Conservation (phyloP, 2,797 vertebrate species). For the Aselliscus stoliczkanus region DNA sequence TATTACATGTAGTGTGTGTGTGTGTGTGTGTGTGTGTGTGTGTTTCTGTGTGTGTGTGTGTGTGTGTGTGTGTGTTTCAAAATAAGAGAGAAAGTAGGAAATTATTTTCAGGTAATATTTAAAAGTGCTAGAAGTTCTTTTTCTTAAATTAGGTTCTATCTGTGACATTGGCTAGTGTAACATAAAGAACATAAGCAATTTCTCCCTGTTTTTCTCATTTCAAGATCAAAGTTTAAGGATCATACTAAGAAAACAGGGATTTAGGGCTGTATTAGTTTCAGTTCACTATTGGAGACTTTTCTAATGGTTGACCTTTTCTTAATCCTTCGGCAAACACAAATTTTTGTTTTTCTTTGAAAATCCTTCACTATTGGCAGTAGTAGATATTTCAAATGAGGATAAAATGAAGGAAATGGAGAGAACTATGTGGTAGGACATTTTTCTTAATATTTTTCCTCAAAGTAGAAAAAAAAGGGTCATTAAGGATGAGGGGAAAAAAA, state of each 20-base stretch:
- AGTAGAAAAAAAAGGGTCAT: neutral
- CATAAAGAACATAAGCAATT: neutral
- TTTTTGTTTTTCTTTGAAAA: neutral
- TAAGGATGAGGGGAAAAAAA: slow-evolving; percentile 2
- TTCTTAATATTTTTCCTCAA: neutral
- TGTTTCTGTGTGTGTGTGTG: too few species aligned
- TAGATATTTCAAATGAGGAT: neutral
- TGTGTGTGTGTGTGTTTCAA: neutral
- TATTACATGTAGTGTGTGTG: too few species aligned
- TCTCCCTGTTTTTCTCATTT: neutral
- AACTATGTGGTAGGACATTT: neutral
- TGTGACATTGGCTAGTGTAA: neutral
- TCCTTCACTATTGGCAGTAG: neutral
- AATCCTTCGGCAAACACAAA: neutral
- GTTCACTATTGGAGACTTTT: neutral
- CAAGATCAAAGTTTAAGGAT: neutral
- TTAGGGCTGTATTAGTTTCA: neutral
- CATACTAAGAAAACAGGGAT: neutral
- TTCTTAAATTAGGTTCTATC: neutral
- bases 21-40: too few species aligned
- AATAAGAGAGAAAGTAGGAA: neutral
- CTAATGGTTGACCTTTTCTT: neutral
- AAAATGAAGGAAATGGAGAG: neutral
- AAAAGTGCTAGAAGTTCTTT: neutral
- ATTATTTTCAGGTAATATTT: neutral